Base-by-base conservation (phyloP, 1,140 invertebrate species). In the Panulirus ornatus region DNA sequence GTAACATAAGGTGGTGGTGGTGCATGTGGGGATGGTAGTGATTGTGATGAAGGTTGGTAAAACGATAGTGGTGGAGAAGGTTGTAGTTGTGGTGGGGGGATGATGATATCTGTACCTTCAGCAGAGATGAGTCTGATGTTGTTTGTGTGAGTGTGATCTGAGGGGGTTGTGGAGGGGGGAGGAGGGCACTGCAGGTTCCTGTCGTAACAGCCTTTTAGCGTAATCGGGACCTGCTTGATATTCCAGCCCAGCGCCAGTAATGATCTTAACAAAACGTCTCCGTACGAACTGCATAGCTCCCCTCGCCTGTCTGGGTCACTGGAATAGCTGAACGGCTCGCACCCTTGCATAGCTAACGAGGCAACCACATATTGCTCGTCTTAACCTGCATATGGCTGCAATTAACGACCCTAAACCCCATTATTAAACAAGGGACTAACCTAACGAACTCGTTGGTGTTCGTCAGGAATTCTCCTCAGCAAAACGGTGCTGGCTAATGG, bases 201-300 rank as follows among this genome's bases (percentile, higher is more conserved):
- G 9, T 14, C 34, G 16, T n/a, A 70, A 22, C 9, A 63, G 27
- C 34, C 81, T 54, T 63, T 63, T 22, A 70, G 54, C 11, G 81
- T 70, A 81, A 81, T 70, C 71, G 76, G 58, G 34, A 44, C 30
- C 86, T 81, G 27, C 58, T 88, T 88, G 78, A 81, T 81, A 88
- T 88, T 79, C 86, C 76, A 34, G 40, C 14, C 58, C 44, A 81
- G 36, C 36, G 63, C 58, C 42, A 9, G 75, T 88, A 88, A 88
- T 88, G 86, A 88, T 81, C 86, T 88, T 88, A 81, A 88, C 86
- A 88, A 88, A 88, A 88, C 86, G 86, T 88, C 86, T 79, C n/a
- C 75, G 86, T 88, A 76, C 11, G 36, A 79, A 58, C 51, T 63
- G 85, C 85, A 86, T 87, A 79, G 85, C 71, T 76, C 51, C 42